Conservation (phyloP, 2,888 invertebrate species). For the Epirrhoe tristata region DNA sequence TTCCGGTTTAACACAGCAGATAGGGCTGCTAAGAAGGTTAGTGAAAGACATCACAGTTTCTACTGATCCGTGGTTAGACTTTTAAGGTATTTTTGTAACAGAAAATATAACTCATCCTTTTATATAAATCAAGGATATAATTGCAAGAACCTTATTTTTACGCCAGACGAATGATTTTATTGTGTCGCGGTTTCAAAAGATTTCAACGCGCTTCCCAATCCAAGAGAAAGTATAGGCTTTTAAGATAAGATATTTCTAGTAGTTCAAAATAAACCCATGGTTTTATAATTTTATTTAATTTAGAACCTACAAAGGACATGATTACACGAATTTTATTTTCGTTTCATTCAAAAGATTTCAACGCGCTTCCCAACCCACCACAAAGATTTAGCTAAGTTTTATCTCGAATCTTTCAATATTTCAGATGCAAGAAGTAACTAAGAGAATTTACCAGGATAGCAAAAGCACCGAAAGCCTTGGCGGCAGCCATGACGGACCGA, state of each 20-base stretch:
- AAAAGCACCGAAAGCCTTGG: slow-evolving; percentile 65
- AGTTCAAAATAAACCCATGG: no score
- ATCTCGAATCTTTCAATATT: slow-evolving; percentile 37
- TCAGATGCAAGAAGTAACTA: slow-evolving; percentile 73
- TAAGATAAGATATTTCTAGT: no score
- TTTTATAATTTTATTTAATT: no score
- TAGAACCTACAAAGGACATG: no score
- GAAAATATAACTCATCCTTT: no score
- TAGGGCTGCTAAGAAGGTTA: slow-evolving; percentile 75
- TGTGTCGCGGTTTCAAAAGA: no score
- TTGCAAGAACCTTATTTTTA: background rate
- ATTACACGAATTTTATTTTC: background rate
- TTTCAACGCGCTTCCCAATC: no score
- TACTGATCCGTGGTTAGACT: no score
- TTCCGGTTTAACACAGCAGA: slow-evolving; percentile 83
- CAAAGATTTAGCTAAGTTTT: background rate
- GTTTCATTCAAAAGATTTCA: slow-evolving; percentile 11
- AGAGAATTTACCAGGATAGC: slow-evolving; percentile 71
- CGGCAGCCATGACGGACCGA: slow-evolving; percentile 58
- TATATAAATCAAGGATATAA: no score
- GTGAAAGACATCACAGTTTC: slow-evolving; percentile 4
- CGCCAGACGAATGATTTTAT: background rate
- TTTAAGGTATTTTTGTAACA: background rate
- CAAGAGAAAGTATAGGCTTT: background rate
- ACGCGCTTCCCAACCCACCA: slow-evolving; percentile 1